Evolutionary conservation across 2,113 vertebrate genomes (phyloP).

Genomic region (Rhinolophus ferrumequinum): DNA sequence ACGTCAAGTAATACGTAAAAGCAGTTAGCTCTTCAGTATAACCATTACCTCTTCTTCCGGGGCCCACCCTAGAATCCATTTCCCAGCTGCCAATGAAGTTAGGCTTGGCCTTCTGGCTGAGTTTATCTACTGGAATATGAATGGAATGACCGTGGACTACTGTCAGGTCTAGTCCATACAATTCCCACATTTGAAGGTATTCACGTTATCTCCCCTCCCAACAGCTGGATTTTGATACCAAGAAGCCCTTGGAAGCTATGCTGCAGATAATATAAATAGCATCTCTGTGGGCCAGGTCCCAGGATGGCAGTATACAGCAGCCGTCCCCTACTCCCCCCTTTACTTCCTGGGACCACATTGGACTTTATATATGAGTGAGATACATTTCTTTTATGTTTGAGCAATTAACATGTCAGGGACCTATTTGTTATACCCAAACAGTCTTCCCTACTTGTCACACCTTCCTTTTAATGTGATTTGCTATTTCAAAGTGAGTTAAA

Average conservation of each 20-base stretch:
- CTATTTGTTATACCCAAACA: background rate
- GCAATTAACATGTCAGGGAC: background rate
- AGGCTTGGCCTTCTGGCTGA: background rate
- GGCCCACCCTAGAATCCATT: background rate
- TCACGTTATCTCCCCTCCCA: background rate
- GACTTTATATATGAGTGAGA: background rate
- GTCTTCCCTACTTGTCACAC: background rate
- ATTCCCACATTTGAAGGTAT: background rate
- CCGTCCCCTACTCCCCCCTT: background rate
- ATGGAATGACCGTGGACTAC: background rate
- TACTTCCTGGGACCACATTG: background rate
- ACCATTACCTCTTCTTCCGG: background rate
- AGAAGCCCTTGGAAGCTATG: background rate
- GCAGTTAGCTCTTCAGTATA: background rate
- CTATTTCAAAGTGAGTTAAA: slow-evolving; percentile 45
- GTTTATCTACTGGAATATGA: background rate
- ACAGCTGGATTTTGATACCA: background rate
- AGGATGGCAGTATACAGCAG: too few species aligned
- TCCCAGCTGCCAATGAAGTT: background rate
- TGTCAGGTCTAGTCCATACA: background rate
- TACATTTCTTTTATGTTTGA: background rate
- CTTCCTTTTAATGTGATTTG: slow-evolving; percentile 2
- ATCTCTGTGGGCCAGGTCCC: background rate
- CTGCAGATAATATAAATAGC: background rate
- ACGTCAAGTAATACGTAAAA: background rate